phyloP scores from a whole-genome alignment of 2,797 vertebrate genomes.

The Amazona finschi region DNA sequence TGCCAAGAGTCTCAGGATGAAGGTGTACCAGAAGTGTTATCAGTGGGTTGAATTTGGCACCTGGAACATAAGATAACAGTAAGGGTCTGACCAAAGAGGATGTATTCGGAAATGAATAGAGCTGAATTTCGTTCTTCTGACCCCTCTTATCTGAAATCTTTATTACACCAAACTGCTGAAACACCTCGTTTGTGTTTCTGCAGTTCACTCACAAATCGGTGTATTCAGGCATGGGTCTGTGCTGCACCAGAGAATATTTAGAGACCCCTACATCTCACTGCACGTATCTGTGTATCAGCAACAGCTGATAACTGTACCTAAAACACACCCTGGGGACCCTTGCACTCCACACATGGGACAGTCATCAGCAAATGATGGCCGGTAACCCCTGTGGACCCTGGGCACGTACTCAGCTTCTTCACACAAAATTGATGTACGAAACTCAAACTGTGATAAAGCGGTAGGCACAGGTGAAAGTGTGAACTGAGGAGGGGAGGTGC shows the following conservation, averaged over 20 bases:
- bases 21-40: not conserved
- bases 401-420: rapidly evolving
- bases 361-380: not conserved
- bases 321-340: not conserved
- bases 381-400: not conserved
- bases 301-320: rapidly evolving
- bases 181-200: not conserved
- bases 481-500: not conserved
- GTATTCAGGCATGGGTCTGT: not conserved
- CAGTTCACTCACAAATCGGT: not conserved
- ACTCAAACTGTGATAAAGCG: not conserved
- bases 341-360: rapidly evolving
- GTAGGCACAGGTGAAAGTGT: not conserved
- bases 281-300: not conserved
- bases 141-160: not conserved
- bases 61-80: not conserved
- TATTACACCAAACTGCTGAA: not conserved
- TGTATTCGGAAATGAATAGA: not conserved
- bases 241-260: not conserved
- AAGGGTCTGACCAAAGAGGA: not conserved
- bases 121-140: not conserved
- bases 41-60: not conserved
- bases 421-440: not conserved
- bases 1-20: not conserved
- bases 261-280: not conserved